Evolutionary conservation across 35 echinoderm and acorn worm species (phyloP), one percentile per base, ranked within the genome.

Genomic region (Diadema setosum): DNA sequence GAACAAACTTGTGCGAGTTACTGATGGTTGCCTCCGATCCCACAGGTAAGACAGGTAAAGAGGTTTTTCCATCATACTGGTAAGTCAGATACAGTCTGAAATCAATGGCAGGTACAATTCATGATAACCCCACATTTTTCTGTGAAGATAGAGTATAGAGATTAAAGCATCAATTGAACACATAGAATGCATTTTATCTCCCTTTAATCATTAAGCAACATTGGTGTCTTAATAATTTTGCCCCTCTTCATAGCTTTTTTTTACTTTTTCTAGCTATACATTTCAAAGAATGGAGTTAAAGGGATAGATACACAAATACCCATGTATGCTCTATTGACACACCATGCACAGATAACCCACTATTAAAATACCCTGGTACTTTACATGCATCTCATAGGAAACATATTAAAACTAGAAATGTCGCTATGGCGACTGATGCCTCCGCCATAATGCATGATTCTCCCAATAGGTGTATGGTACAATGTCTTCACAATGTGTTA

Each of bases 21-120:
- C 44, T 34, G 37, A 78, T 78, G 5, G 73, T 78, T 14, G 44
- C 73, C 73, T 43, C 40, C 44, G 73, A 78, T 41, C 73, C 73
- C 20, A 78, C 7, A 42, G 73, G 73, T 25, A 78, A 41, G 20
- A 26, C 37, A 36, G 73, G 73, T 25, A 78, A 41, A 21, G 29
- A 41, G 18, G 73, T 35, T 41, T 78, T 78, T n/a, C 73, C 73
- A 78, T 78, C 73, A 78, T 78, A 78, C 36, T 78, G 73, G 73
- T 78, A 78, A 41, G 73, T 78, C 37, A 78, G 40, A 78, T 78
- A 78, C 27, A 78, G 40, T 21, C 73, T 78, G 40, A 16, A 78
- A 32, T n/a, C n/a, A 55, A 2, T 1, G 1, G 21, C 21, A 55
- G 21, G 37, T 26, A 67, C 30, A 29, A 4, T 67, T 67, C 5